Conservation (phyloP, 1,140 invertebrate genomes). For the Drosophila orosa region DNA sequence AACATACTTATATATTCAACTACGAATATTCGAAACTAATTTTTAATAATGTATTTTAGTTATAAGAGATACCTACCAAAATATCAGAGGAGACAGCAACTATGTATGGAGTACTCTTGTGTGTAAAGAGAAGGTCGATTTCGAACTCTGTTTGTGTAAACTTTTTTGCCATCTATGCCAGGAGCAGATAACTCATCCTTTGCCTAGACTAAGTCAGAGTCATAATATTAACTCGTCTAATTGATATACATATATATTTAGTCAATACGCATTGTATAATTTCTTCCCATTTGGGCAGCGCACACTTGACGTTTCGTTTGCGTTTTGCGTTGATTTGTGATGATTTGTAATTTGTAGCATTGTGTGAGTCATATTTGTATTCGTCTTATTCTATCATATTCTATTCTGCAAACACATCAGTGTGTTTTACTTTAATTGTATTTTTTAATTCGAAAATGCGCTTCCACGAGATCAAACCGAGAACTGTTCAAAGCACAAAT, state of each 20-base stretch:
- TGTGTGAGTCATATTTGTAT: conserved; percentile 33
- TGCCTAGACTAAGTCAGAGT: conserved; percentile 76
- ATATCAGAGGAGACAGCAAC: conserved; percentile 54
- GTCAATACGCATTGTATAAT: conserved; percentile 41
- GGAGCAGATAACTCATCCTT: conserved; percentile 63
- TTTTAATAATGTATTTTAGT: conserved; percentile 76
- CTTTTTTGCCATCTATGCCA: conserved; percentile 76
- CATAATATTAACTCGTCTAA: conserved; percentile 70
- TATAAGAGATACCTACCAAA: conserved; percentile 62
- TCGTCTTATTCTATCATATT: conserved; percentile 28
- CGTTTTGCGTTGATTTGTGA: conserved; percentile 67
- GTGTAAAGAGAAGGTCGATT: conserved; percentile 32
- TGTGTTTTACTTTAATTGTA: conserved; percentile 27
- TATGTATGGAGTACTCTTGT: conserved; percentile 29
- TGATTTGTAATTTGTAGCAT: conserved; percentile 67
- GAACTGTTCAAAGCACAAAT: conserved; percentile 74
- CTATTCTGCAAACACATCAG: conserved; percentile 7
- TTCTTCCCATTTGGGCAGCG: conserved; percentile 35
- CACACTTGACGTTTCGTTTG: conserved; percentile 34
- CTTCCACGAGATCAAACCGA: conserved; percentile 61
- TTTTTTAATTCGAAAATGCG: conserved; percentile 49
- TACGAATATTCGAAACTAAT: conserved; percentile 58
- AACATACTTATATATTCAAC: conserved; percentile 46
- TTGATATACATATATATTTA: conserved; percentile 49
- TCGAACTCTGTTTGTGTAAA: conserved; percentile 39